Evolutionary conservation across 2,113 vertebrate species (phyloP), one percentile per base, ranked within the genome.

Genomic region (Mormyrus iriodes): DNA sequence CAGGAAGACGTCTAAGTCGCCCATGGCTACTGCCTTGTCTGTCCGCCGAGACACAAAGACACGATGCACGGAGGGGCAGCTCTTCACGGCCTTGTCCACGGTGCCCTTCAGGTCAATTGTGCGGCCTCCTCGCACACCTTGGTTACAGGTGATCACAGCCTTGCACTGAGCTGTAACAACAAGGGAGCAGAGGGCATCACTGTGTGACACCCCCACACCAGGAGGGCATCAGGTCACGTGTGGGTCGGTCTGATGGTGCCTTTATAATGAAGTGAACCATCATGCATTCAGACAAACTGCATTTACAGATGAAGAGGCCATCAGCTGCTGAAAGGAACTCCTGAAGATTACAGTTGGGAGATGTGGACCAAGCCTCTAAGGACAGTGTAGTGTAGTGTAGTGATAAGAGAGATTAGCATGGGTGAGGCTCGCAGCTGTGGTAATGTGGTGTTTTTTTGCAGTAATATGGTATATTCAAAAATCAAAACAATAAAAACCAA

Each of bases 1-100:
- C 4, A 98, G 95, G 0, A 92, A 91, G 83, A 97, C 65, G 88
- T 98, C 98, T 91, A 87, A 91, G 31, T 92, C 85, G 51, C 96
- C 94, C 97, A 97, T 96, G 42, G 90, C 93, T 51, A 96, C 93
- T 52, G 94, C 94, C 24, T 91, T 95, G 24, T 96, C 94, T 1
- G 97, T 98, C 94, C 97, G 96, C 90, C 96, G 97, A 89, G 95
- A 96, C 90, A 98, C 97, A 52, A 98, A 96, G 86, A 99, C 96
- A 0, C 94, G 93, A 89, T 93, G 94, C 90, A 99, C 44, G 0
- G 95, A 95, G 0, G 97, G 96, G 90, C 97, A 98, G 42, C 24
- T 95, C 93, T 96, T 96, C 88, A 98, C 93, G 0, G 97, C 97
- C 61, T 95, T 92, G 24, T 98, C 97, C 94, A 98, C 97, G 0